Evolutionary conservation across 2,888 invertebrate genomes (phyloP).

Genomic region (Phyto melanocephala): DNA sequence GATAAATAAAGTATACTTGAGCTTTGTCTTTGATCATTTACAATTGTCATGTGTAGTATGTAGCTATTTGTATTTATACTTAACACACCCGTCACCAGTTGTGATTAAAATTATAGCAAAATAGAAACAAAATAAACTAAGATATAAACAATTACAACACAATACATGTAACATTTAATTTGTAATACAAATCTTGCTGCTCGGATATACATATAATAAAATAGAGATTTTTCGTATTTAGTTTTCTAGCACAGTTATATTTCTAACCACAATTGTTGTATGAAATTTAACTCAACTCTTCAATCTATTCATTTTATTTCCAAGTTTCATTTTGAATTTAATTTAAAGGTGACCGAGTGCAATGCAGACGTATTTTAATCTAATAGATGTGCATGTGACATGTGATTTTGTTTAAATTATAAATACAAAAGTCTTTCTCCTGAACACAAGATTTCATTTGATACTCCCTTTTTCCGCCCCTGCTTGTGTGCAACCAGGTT

Average conservation of each 20-base stretch:
- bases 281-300: too few relatives aligned
- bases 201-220: too few relatives aligned
- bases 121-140: too few relatives aligned
- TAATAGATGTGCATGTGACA: background rate
- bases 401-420: background rate
- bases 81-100: background rate
- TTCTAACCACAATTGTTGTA: too few relatives aligned
- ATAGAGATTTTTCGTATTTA: too few relatives aligned
- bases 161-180: too few relatives aligned
- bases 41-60: background rate
- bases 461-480: background rate
- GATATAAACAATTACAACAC: too few relatives aligned
- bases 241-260: too few relatives aligned
- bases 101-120: background rate
- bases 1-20: background rate
- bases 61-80: background rate
- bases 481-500: background rate
- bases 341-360: constrained; percentile 1
- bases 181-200: too few relatives aligned
- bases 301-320: background rate
- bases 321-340: background rate
- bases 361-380: background rate
- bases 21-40: background rate
- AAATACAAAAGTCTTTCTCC: background rate
- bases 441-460: background rate